Conservation (phyloP, 1,140 invertebrate species). For the Drosophila kikkawai region DNA sequence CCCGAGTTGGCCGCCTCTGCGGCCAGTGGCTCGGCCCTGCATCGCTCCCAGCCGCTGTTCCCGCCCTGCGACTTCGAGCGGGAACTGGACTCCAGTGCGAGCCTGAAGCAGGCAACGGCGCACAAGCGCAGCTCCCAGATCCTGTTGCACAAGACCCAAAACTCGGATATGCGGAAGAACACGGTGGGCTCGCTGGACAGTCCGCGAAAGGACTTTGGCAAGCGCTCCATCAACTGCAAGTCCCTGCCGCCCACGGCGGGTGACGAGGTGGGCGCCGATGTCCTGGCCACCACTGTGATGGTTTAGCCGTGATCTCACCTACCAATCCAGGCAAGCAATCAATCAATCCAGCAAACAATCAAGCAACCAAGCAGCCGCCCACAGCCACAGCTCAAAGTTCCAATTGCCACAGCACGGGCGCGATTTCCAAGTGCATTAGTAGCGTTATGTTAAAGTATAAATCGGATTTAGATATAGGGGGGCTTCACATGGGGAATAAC, state of each 20-base stretch:
- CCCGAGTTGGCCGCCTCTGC: constrained; percentile 83
- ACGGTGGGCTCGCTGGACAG: constrained; percentile 90
- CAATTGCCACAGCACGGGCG: constrained; percentile 70
- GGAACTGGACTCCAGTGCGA: constrained; percentile 70
- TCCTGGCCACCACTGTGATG: constrained; percentile 86
- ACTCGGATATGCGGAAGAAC: constrained; percentile 91
- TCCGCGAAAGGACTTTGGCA: constrained; percentile 91
- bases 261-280: constrained; percentile 85
- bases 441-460: constrained; percentile 44
- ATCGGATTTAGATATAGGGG: constrained; percentile 11
- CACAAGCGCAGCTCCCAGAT: constrained; percentile 87
- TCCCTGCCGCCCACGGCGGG: constrained; percentile 82
- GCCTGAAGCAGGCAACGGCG: constrained; percentile 66
- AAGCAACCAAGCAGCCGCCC: constrained; percentile 39
- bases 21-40: constrained; percentile 87
- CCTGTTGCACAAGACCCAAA: constrained; percentile 90
- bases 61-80: constrained; percentile 86
- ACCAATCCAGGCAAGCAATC: constrained; percentile 27
- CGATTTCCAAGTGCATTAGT: constrained; percentile 76
- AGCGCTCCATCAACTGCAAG: constrained; percentile 86
- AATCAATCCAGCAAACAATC: constrained; percentile 18
- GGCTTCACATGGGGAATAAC: background rate
- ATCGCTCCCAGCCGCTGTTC: constrained; percentile 87
- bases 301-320: constrained; percentile 85
- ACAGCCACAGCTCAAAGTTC: constrained; percentile 39